A percentile compares a stretch with the other conserved stretches of the same genome.
Evolutionary conservation across 2,797 vertebrate species (phyloP).

Genomic region (Gymnodraco acuticeps): DNA sequence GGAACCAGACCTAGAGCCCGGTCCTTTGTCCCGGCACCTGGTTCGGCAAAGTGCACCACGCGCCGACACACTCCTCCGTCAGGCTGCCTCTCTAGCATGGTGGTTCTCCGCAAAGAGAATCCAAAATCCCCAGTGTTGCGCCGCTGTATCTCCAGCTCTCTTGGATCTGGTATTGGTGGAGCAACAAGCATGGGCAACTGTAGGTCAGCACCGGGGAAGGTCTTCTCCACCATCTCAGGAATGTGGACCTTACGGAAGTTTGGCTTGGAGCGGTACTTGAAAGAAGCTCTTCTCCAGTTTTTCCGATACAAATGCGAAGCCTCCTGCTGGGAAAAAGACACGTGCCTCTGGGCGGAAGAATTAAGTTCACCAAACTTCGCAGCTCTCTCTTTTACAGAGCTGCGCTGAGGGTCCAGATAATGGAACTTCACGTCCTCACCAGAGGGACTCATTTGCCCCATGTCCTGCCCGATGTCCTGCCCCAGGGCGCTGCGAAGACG

Average conservation of each 20-base stretch:
- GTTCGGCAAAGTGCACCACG: slow-evolving; percentile 96
- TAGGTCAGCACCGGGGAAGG: slow-evolving; percentile 87
- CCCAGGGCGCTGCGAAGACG: slow-evolving; percentile 77
- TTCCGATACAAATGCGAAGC: slow-evolving; percentile 83
- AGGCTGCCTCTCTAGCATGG: slow-evolving; percentile 90
- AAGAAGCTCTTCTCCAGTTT: slow-evolving; percentile 81
- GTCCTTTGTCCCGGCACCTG: slow-evolving; percentile 92
- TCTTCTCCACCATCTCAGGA: slow-evolving; percentile 89
- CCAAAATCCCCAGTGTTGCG: slow-evolving; percentile 96
- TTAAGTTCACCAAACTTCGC: slow-evolving; percentile 92
- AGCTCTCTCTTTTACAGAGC: slow-evolving; percentile 91
- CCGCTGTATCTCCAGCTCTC: slow-evolving; percentile 92
- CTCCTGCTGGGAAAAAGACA: slow-evolving; percentile 88
- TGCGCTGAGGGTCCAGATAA: slow-evolving; percentile 78
- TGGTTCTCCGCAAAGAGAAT: slow-evolving; percentile 94
- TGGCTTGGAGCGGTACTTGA: slow-evolving; percentile 60
- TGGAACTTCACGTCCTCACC: slow-evolving; percentile 85
- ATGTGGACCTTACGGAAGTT: slow-evolving; percentile 73
- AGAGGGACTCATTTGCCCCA: slow-evolving; percentile 85
- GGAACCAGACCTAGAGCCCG: slow-evolving; percentile 92
- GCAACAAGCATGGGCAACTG: slow-evolving; percentile 87
- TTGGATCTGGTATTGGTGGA: slow-evolving; percentile 82
- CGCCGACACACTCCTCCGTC: slow-evolving; percentile 90
- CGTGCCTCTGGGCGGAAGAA: slow-evolving; percentile 85
- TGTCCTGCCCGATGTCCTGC: slow-evolving; percentile 85